Evolutionary conservation across 1,140 invertebrate genomes (phyloP), one percentile per base, ranked within the genome.

Genomic region (Aplysia californica): DNA sequence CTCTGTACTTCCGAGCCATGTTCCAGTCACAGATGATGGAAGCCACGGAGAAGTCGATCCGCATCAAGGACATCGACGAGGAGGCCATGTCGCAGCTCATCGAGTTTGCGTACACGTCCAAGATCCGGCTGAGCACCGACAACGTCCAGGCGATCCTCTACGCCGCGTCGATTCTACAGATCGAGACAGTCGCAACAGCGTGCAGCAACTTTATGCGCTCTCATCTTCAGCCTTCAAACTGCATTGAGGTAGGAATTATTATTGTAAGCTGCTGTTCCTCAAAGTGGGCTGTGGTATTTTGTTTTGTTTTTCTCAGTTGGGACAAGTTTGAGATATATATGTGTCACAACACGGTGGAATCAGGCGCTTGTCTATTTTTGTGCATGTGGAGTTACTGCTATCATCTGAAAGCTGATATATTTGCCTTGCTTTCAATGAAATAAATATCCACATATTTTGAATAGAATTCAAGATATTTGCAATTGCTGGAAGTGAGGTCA

Each of bases 161-260:
- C 81, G 89, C 88, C 10, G 79, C 88, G 0, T 87, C 86, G 15
- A 88, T 89, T 68, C 80, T 90, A 3, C 89, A 90, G 77, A 83
- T 89, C 31, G 88, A 89, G 55, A 75, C 83, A 33, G 87, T 90
- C 18, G 86, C 87, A 21, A 67, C 82, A 55, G 87, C 86, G 1
- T 89, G 88, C 67, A 85, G 85, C 76, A 84, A 86, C 26, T 89
- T 90, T 80, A 89, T 90, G 88, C 84, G 87, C 72, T 82, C 79
- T 18, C 88, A 89, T 76, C 79, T 90, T 3, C 84, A 88, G 64
- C 84, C 87, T 10, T 85, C 84, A 0, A 90, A 89, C 75, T 89
- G 88, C 80, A 84, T 89, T n/a, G 87, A 84, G 59, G 85, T 90
- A 20, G 29, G 29, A n/a, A n/a, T n/a, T n/a, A n/a, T n/a, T n/a